A percentile compares a stretch with the other conserved stretches of the same genome.
Evolutionary conservation across 2,888 invertebrate genomes (phyloP).

Genomic region (Chloromyia formosa): DNA sequence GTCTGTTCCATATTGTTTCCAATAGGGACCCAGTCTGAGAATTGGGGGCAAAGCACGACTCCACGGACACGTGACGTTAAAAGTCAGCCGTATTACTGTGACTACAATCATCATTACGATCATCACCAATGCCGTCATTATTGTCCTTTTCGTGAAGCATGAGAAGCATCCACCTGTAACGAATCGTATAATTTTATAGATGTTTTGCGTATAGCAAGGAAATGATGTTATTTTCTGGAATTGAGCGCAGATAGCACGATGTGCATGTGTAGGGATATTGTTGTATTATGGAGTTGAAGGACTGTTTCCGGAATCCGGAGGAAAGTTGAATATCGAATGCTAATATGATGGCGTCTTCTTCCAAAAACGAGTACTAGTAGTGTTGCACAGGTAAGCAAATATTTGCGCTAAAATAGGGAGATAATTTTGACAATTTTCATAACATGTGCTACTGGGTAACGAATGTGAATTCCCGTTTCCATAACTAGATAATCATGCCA

Average conservation of each 20-base stretch:
- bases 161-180: conserved; percentile 27
- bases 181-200: conserved; percentile 41
- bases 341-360: no score
- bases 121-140: conserved; percentile 5
- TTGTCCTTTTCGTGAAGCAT: conserved; percentile 3
- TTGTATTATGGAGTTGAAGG: no score
- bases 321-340: no score
- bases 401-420: no score
- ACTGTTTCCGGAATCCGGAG: no score
- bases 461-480: no score
- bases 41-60: background rate
- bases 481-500: no score
- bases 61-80: background rate
- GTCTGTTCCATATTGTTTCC: background rate
- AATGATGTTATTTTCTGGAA: conserved; percentile 41
- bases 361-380: no score
- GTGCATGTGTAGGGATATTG: background rate
- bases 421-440: no score
- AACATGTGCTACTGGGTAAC: no score
- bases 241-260: conserved; percentile 25
- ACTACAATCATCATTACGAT: conserved; percentile 31
- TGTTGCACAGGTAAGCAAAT: no score
- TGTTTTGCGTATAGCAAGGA: conserved; percentile 29
- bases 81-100: conserved; percentile 23
- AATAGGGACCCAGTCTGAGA: background rate